Conservation (phyloP, 2,888 invertebrate genomes). For the Tetranychus piercei region DNA sequence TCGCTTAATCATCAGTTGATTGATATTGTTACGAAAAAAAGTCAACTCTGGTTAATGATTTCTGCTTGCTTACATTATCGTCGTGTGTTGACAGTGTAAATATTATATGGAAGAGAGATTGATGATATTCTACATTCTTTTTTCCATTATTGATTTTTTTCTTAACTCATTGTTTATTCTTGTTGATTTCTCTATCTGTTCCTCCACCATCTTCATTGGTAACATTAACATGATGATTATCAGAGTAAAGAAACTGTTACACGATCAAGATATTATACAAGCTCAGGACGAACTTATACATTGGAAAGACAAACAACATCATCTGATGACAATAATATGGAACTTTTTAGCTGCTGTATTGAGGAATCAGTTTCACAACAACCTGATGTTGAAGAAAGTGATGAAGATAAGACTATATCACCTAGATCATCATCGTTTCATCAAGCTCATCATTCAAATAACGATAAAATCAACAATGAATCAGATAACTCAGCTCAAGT, state of each 20-base stretch:
- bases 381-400: constrained; percentile 7
- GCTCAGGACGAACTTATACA: constrained; percentile 6
- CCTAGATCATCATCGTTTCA: background rate
- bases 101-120: too few relatives aligned
- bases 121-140: background rate
- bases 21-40: too few relatives aligned
- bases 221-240: background rate
- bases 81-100: too few relatives aligned
- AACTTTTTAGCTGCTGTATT: constrained; percentile 14
- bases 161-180: background rate
- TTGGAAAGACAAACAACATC: constrained; percentile 18
- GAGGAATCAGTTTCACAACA: constrained; percentile 13
- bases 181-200: background rate
- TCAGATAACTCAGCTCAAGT: background rate
- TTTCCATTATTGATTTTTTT: background rate
- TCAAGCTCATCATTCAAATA: background rate
- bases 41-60: too few relatives aligned
- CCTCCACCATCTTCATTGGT: background rate
- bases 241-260: constrained; percentile 3
- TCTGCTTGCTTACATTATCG: too few relatives aligned
- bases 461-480: background rate
- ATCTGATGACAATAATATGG: constrained; percentile 12
- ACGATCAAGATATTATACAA: constrained; percentile 8
- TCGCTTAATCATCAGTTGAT: too few relatives aligned
- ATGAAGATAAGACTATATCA: background rate